These are phyloP conservation scores for Heliconius himera DNA, from an alignment of 1,140 invertebrate species.

Conservation along the genomic window DNA sequence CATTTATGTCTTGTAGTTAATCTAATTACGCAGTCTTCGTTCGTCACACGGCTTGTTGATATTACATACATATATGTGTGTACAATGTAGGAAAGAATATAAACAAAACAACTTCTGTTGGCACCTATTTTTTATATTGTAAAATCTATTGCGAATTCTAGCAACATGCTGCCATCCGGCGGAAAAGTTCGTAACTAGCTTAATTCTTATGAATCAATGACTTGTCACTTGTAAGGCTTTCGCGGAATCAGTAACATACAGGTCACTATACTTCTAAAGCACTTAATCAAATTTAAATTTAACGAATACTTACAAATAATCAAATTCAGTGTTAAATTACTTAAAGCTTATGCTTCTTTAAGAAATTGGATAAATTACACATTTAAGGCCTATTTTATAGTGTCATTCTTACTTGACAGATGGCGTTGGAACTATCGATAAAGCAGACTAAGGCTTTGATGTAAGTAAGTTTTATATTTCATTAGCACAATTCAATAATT, in stretches of 20 bases:
- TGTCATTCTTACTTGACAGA: constrained; percentile 42
- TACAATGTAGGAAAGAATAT: constrained; percentile 24
- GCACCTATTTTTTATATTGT: neutral
- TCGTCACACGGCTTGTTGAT: constrained; percentile 17
- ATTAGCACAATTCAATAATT: neutral
- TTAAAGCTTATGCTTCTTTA: neutral
- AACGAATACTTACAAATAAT: neutral
- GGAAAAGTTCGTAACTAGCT: constrained; percentile 17
- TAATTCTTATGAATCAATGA: constrained; percentile 3
- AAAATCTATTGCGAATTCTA: neutral
- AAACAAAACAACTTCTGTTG: constrained; percentile 15
- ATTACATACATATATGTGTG: constrained; percentile 14
- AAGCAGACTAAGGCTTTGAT: constrained; percentile 61
- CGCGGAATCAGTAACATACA: neutral
- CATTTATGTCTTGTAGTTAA: constrained; percentile 30
- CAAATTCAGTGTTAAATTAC: neutral
- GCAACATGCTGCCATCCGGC: constrained; percentile 23
- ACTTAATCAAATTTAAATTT: neutral
- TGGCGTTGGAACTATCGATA: constrained; percentile 50
- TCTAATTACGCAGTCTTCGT: constrained; percentile 14
- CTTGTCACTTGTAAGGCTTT: constrained; percentile 21
- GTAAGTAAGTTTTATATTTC: neutral
- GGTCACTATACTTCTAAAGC: neutral
- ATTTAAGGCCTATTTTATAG: neutral
- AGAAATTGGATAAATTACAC: neutral